Evolutionary conservation across 2,797 vertebrate species (phyloP).

Genomic region (Spheniscus humboldti): DNA sequence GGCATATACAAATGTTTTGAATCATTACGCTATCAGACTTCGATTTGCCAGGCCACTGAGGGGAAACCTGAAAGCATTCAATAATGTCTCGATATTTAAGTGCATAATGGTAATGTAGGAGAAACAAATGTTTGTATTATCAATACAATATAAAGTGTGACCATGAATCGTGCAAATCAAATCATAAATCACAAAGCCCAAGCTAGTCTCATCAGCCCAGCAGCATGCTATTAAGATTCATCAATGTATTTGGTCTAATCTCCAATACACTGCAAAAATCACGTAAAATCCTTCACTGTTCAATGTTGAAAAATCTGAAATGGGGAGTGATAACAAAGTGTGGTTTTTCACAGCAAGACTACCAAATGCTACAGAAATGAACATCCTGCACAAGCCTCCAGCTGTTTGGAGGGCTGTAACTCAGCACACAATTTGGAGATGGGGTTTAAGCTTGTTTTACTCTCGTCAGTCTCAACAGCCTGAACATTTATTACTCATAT

Average conservation of each 20-base stretch:
- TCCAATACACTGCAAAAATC: background rate
- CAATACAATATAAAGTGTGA: background rate
- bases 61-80: conserved; percentile 56
- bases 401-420: background rate
- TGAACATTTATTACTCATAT: background rate
- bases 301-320: background rate
- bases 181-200: conserved; percentile 13
- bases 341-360: background rate
- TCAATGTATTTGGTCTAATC: background rate
- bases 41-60: background rate
- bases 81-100: conserved; percentile 53
- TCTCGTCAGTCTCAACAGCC: background rate
- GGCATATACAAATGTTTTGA: background rate
- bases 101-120: conserved; percentile 14
- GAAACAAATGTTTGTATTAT: conserved; percentile 42
- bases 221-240: background rate
- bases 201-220: background rate
- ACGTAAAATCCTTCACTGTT: background rate
- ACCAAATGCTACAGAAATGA: background rate
- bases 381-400: background rate
- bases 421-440: background rate
- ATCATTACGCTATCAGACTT: conserved; percentile 8
- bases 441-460: background rate
- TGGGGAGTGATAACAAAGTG: background rate
- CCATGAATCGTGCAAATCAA: conserved; percentile 24